phyloP scores from a whole-genome alignment of 2,888 invertebrate genomes.

The Dasypolia templi region DNA sequence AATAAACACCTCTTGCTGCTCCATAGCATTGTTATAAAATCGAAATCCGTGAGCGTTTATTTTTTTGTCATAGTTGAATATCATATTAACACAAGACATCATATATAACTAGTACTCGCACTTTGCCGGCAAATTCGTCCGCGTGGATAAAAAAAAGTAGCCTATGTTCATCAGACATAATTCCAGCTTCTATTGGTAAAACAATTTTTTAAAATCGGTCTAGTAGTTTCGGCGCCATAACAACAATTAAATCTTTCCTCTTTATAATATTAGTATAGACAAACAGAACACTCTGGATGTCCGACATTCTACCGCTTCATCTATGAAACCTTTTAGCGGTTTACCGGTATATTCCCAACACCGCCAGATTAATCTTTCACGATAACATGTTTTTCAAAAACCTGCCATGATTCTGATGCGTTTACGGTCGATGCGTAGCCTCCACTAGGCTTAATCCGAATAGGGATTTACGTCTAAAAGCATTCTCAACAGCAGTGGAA shows the following conservation, averaged over 20 bases:
- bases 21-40: neutral
- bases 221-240: no score
- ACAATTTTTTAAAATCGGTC: no score
- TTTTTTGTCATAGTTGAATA: neutral
- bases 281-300: neutral
- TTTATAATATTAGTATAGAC: no score
- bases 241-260: no score
- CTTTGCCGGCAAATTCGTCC: no score
- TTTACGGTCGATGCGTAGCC: conserved; percentile 27
- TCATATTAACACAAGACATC: neutral
- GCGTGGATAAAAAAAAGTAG: no score
- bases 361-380: conserved; percentile 38
- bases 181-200: no score
- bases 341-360: neutral
- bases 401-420: conserved; percentile 13
- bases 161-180: no score
- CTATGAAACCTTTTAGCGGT: conserved; percentile 16
- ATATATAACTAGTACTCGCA: no score
- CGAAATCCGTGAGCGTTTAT: neutral
- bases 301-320: neutral
- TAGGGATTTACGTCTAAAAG: conserved; percentile 58
- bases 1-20: neutral
- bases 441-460: conserved; percentile 29
- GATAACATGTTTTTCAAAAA: conserved; percentile 32
- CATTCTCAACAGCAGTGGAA: conserved; percentile 52